phyloP scores from a whole-genome alignment of 1,140 invertebrate genomes.

The Drosophila neocordata region DNA sequence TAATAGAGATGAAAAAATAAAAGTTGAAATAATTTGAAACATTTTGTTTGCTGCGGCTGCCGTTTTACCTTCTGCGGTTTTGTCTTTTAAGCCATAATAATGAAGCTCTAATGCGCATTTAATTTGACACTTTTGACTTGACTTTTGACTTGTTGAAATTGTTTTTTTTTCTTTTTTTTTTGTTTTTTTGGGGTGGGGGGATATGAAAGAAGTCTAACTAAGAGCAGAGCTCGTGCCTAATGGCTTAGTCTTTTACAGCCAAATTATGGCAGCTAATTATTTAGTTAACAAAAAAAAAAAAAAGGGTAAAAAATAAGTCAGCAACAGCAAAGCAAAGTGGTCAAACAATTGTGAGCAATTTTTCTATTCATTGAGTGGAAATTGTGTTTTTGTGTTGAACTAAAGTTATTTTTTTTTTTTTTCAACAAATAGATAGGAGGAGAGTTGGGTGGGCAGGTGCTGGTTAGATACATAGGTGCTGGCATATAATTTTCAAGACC shows the following conservation, averaged over 20 bases:
- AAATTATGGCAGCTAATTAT: conserved; percentile 80
- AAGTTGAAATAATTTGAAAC: conserved; percentile 14
- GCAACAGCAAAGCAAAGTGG: conserved; percentile 8
- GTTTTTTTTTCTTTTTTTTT: not conserved
- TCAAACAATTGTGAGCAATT: conserved; percentile 74
- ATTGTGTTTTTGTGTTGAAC: conserved; percentile 57
- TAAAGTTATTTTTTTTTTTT: conserved; percentile 14
- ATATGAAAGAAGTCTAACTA: conserved; percentile 8
- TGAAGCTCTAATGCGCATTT: conserved; percentile 78
- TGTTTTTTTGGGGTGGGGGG: no score
- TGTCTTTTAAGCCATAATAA: conserved; percentile 57
- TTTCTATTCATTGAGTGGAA: conserved; percentile 81
- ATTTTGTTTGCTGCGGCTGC: conserved; percentile 25
- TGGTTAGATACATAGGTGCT: conserved; percentile 47
- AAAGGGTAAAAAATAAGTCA: conserved; percentile 20
- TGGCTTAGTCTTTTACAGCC: conserved; percentile 59
- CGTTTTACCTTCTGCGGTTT: conserved; percentile 21
- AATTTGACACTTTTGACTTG: conserved; percentile 79
- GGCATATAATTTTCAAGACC: conserved; percentile 78
- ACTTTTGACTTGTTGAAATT: conserved; percentile 66
- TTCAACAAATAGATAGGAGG: not conserved
- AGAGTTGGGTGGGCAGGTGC: not conserved
- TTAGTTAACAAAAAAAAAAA: conserved; percentile 65
- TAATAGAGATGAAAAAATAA: conserved; percentile 6
- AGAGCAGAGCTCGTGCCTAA: conserved; percentile 62